Base-by-base conservation (phyloP, 2,888 invertebrate species). In the Tanytarsus gracilentus region DNA sequence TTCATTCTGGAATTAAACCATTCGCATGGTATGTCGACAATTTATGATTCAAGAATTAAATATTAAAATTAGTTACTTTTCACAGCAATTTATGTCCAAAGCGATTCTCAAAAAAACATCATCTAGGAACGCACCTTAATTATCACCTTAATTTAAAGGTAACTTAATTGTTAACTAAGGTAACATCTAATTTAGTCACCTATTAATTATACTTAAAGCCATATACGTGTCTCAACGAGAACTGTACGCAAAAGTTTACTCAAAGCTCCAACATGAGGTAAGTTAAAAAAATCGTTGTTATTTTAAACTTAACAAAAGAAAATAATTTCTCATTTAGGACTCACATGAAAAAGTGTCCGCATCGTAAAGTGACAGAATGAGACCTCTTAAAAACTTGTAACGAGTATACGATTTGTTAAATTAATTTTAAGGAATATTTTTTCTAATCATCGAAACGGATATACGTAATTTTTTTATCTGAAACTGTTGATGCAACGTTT, bases 191-290 rank as follows among this genome's bases (percentile, higher is more conserved):
- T 30, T 30, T 16, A 8, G 14, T 48, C 7, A 40, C 14, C 14
- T 40, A 7, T 40, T 25, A 14, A 11, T 50, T 50, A 7, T 27
- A 0, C 89, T 89, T 0, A 81, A 88, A 89, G 68, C 89, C 89
- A 0, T 89, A 89, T 69, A 76, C 79, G n/a, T 85, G 85, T 67
- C 78, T 80, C 21, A 77, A 78, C 70, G 76, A 69, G 62, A 79
- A 79, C 65, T 90, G 89, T 69, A 82, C 82, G 11, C 78, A 88
- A 36, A 80, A 84, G 9, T 90, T 90, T 70, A 88, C 88, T 0
- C 89, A 89, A 71, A 88, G 88, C 51, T 88, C 88, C 65, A 90
- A 90, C 68, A 90, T 89, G 89, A 78, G 89, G n/a, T n/a, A n/a
- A n/a, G n/a, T n/a, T n/a, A n/a, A n/a, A n/a, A n/a, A n/a, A n/a